These are phyloP conservation scores for Scolanthus callimorphus DNA, from an alignment of 92 coral and sea anemone genomes.

Conservation along the genomic window DNA sequence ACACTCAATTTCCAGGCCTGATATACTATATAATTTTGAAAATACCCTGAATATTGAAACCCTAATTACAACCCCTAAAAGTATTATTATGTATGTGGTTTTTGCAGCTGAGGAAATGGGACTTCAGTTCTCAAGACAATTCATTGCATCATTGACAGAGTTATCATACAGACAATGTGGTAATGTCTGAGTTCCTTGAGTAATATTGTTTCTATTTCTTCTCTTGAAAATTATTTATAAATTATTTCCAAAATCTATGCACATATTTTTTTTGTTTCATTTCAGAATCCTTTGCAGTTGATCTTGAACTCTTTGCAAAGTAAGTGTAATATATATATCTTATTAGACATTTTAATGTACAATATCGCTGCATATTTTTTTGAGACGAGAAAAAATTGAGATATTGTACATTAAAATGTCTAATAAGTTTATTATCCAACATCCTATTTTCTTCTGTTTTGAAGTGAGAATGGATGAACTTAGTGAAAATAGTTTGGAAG, in stretches of 20 bases:
- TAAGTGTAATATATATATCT: no score
- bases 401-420: no score
- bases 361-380: no score
- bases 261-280: conserved; percentile 2
- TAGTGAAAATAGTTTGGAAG: no score
- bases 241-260: neutral
- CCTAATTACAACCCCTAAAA: neutral
- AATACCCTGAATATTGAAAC: no score
- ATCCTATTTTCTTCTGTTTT: no score
- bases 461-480: no score
- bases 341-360: no score
- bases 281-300: conserved; percentile 82
- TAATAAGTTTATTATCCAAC: no score
- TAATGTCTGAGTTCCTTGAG: conserved; percentile 10
- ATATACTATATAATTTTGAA: neutral
- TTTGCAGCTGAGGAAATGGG: conserved; percentile 70
- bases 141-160: conserved; percentile 94
- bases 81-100: neutral
- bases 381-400: no score
- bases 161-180: conserved; percentile 85
- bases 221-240: neutral
- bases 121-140: conserved; percentile 73
- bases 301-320: conserved; percentile 94
- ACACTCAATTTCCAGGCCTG: no score
- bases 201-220: neutral